These are phyloP conservation scores for Todiramphus saurophagus DNA, from an alignment of 2,113 vertebrate genomes.

Conservation along the genomic window DNA sequence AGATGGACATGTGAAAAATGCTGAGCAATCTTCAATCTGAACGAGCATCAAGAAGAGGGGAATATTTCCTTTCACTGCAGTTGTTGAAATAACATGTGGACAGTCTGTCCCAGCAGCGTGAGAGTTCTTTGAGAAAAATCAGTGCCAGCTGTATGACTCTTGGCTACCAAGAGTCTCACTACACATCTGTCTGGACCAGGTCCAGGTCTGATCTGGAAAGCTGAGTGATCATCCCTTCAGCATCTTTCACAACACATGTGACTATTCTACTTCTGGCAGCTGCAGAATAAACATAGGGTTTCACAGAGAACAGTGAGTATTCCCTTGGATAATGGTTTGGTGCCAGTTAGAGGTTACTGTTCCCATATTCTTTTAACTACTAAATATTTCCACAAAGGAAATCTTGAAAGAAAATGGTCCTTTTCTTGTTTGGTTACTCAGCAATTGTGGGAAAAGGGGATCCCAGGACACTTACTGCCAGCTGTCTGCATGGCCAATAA, in stretches of 20 bases:
- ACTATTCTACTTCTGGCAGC: not conserved
- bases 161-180: not conserved
- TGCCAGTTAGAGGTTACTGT: not conserved
- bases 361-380: not conserved
- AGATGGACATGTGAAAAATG: not conserved
- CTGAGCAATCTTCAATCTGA: not conserved
- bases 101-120: not conserved
- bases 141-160: not conserved
- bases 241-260: not conserved
- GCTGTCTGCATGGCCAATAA: not conserved
- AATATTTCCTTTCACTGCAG: not conserved
- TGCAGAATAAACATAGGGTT: not conserved
- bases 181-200: not conserved
- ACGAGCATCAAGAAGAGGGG: not conserved
- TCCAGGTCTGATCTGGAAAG: not conserved
- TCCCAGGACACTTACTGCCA: not conserved
- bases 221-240: not conserved
- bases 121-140: not conserved
- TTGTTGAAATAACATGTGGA: not conserved
- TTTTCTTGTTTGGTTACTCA: not conserved
- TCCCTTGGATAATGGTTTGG: not conserved
- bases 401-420: not conserved
- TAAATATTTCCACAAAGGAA: not conserved
- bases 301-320: not conserved
- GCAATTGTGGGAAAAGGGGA: not conserved